Base-by-base conservation (phyloP, 2,113 vertebrate species). In the Indicator maculatus region DNA sequence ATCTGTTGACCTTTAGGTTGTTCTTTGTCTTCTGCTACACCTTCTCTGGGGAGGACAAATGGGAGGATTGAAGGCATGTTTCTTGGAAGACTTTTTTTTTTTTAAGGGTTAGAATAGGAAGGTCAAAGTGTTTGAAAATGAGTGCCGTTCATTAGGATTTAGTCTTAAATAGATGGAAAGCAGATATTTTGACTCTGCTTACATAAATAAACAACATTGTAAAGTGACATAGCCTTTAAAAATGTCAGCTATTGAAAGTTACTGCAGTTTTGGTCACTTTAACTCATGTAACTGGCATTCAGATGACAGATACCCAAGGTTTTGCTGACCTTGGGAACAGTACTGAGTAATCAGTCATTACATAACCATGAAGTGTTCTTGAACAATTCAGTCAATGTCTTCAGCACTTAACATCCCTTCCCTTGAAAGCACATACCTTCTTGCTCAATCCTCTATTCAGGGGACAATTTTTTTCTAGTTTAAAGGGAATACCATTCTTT, bases 301-400 rank as follows among this genome's bases (percentile, higher is more conserved):
- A 12, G 56, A 93, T 93, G 91, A 95, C 94, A 93, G 89, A 86
- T 88, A 78, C 61, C 36, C 93, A 96, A 96, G 95, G 94, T 93
- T 91, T 96, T 93, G 41, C 75, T 95, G 95, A 96, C 94, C 94
- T 93, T 95, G 93, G 80, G 87, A 95, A 95, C 79, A 65, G 80
- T 86, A 95, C 85, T 86, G 89, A 93, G 67, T 86, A 89, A 93
- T 93, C 89, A 93, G 89, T 94, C 93, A 88, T 95, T 95, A 95
- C 93, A 76, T 75, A 90, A 89, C 82, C 91, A 83, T 78, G 47
- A 93, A 93, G 47, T 89, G 89, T 88, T 94, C 93, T 90, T 93
- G 94, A 94, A 90, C 89, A 78, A 65, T 83, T 63, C 66, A 92
- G 77, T 80, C 85, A 78, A 58, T 75, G 76, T 88, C 92, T 92